Percentiles rank a stretch among this genome's conserved stretches.
Conservation (phyloP, 2,888 invertebrate species). For the Ichneumoninae sp. region DNA sequence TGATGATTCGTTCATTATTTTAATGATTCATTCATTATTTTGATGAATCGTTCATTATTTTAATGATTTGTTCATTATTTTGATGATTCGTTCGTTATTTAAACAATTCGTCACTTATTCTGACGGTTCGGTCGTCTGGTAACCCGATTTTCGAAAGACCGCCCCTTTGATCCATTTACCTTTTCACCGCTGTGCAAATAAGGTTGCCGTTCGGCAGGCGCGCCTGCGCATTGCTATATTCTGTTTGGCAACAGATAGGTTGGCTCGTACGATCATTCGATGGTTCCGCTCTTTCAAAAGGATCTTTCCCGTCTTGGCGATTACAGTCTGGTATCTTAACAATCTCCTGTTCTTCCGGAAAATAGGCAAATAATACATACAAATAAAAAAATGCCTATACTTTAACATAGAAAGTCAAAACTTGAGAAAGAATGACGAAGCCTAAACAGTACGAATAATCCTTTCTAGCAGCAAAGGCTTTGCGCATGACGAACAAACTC, state of each 20-base stretch:
- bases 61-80: background rate
- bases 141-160: background rate
- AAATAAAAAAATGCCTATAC: background rate
- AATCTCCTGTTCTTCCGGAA: too few relatives aligned
- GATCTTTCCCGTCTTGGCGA: too few relatives aligned
- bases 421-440: background rate
- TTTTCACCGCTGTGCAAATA: slow-evolving; percentile 22
- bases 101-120: background rate
- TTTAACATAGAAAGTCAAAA: background rate
- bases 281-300: too few relatives aligned
- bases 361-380: background rate
- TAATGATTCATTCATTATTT: too few relatives aligned
- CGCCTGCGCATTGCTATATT: background rate
- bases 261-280: too few relatives aligned
- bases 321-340: too few relatives aligned
- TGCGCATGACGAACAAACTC: background rate
- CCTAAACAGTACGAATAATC: background rate
- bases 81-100: too few relatives aligned
- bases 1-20: too few relatives aligned
- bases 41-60: background rate
- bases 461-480: background rate
- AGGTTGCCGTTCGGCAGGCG: slow-evolving; percentile 50
- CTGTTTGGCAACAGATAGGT: background rate
- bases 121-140: background rate
- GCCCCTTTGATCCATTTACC: slow-evolving; percentile 22